These are phyloP conservation scores for Ailurus styani DNA, from an alignment of 2,113 vertebrate genomes.

Conservation along the genomic window DNA sequence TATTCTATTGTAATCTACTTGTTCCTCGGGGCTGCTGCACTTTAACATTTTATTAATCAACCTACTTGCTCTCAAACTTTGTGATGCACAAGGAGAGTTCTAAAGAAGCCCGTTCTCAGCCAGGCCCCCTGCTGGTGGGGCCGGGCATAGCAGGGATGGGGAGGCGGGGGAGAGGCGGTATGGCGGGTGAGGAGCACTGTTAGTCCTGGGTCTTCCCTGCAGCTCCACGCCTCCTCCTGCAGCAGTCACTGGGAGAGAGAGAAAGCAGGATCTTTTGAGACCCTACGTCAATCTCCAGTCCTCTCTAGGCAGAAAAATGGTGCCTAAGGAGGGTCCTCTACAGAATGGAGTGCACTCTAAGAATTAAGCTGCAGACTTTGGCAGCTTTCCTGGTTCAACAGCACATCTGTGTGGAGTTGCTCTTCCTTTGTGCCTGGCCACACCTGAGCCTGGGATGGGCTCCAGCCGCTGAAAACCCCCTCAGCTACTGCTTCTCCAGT, in stretches of 20 bases:
- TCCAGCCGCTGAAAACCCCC: neutral
- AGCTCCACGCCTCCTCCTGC: fast-evolving
- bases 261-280: neutral
- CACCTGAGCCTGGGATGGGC: neutral
- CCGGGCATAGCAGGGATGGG: neutral
- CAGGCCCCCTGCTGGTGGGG: neutral
- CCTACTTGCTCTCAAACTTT: slow-evolving; percentile 52
- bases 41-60: slow-evolving; percentile 84
- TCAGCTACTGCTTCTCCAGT: neutral
- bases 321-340: neutral
- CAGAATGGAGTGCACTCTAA: neutral
- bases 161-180: no score
- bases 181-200: no score
- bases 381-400: neutral
- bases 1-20: slow-evolving; percentile 81
- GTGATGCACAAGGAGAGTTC: slow-evolving; percentile 19
- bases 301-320: neutral
- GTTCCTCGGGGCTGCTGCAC: slow-evolving; percentile 77
- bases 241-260: neutral
- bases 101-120: neutral
- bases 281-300: neutral
- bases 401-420: neutral
- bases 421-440: neutral
- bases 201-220: neutral
- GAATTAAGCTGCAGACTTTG: neutral